Evolutionary conservation across 2,888 invertebrate genomes (phyloP), one percentile per base, ranked within the genome.

Genomic region (Ecliptopera silaceata): DNA sequence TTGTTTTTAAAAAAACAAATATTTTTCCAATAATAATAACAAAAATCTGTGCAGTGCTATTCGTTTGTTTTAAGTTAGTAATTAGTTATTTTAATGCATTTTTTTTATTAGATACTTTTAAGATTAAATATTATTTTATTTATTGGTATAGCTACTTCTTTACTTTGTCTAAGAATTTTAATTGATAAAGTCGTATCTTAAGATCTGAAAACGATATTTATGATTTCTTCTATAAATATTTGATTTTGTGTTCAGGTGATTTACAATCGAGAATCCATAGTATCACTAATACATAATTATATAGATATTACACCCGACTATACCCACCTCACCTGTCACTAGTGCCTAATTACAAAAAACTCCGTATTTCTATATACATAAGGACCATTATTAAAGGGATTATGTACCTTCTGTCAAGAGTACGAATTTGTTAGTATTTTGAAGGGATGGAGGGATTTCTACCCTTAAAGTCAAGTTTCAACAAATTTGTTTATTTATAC

Each of bases 301-400:
- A 74, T n/a, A n/a, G n/a, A n/a, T 65, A 75, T 77, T 77, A 75
- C 39, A 12, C 56, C 48, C 51, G 52, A 52, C 34, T 57, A 59
- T 75, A 85, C 84, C 84, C 84, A 79, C 72, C 75, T 84, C 83
- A 85, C 71, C 72, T 72, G 71, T 81, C 83, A 80, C 82, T 71
- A 75, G 75, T 71, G 64, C 64, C 72, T 82, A 84, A 84, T 83
- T 84, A 84, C 75, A 71, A 62, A 64, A 60, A 56, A 38, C 49
- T 20, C 45, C 53, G 53, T 58, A 49, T 29, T 1, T 0, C 15
- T 29, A 17, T 41, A 12, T 41, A 15, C 45, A 58, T 58, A 58
- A 44, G 45, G 52, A 52, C n/a, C 34, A 51, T 20, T 15, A 36
- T 42, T 29, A 26, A 38, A 15, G 39, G 57, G 44, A 39, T 48